A percentile compares a stretch with the other conserved stretches of the same genome.
Evolutionary conservation across 2,888 invertebrate species (phyloP).

Genomic region (Caradrina clavipalpis): DNA sequence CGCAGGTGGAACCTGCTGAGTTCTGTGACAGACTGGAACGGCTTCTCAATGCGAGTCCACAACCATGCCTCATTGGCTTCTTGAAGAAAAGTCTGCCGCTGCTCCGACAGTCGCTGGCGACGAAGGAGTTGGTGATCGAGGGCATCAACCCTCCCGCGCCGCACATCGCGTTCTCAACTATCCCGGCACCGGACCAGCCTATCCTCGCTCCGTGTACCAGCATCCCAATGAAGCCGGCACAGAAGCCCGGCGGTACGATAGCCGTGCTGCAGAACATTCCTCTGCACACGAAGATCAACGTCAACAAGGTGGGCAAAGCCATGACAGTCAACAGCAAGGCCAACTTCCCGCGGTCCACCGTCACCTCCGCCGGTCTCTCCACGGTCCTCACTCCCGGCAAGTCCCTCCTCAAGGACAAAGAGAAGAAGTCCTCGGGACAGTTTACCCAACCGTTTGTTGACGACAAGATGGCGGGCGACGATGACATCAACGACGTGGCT

Average conservation of each 20-base stretch:
- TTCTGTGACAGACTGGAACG: constrained; percentile 98
- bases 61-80: constrained; percentile 99
- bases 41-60: constrained; percentile 98
- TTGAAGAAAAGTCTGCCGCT: constrained; percentile 99
- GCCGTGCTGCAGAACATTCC: constrained; percentile 87
- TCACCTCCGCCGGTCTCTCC: constrained; percentile 75
- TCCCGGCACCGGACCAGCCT: constrained; percentile 74
- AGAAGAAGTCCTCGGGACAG: constrained; percentile 91
- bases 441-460: constrained; percentile 81
- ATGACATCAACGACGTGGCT: constrained; percentile 99
- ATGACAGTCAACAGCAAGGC: constrained; percentile 87
- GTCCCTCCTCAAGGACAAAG: constrained; percentile 94
- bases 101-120: constrained; percentile 96
- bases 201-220: constrained; percentile 71
- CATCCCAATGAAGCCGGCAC: constrained; percentile 76
- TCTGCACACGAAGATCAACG: constrained; percentile 82
- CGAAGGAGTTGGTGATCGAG: constrained; percentile 97
- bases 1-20: constrained; percentile 98
- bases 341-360: constrained; percentile 78
- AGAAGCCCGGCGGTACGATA: constrained; percentile 78
- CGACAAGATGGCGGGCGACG: constrained; percentile 94
- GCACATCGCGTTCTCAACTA: constrained; percentile 78
- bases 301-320: constrained; percentile 84
- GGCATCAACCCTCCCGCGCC: constrained; percentile 98
- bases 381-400: constrained; percentile 88